Percentiles rank a stretch among this genome's conserved stretches.
These are phyloP conservation scores for Ariopsis seemanni DNA, from an alignment of 2,113 vertebrate species.

Conservation along the genomic window DNA sequence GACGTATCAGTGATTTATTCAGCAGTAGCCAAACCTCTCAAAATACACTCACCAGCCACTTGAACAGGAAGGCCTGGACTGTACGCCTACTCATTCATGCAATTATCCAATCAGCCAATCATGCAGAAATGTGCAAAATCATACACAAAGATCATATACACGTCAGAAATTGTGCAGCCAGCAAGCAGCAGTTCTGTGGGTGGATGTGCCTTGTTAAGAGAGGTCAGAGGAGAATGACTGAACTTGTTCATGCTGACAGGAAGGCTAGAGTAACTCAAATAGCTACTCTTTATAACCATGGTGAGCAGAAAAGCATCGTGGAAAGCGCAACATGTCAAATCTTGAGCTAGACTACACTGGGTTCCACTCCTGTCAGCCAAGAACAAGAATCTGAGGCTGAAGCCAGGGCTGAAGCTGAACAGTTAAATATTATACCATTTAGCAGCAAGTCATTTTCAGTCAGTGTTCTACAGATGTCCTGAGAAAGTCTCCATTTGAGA, in stretches of 20 bases:
- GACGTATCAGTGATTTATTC: constrained; percentile 7
- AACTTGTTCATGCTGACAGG: too few species aligned
- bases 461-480: background rate
- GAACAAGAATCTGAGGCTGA: background rate
- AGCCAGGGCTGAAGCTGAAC: too few species aligned
- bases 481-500: background rate
- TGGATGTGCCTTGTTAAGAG: too few species aligned
- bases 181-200: too few species aligned
- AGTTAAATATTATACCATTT: background rate
- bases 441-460: background rate
- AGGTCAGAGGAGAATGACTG: background rate
- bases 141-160: background rate
- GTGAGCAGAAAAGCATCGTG: background rate
- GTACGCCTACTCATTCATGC: background rate
- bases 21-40: constrained; percentile 2
- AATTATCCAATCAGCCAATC: background rate
- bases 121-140: background rate
- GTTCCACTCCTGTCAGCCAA: background rate
- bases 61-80: background rate
- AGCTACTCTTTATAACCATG: background rate
- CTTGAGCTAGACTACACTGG: background rate
- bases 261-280: background rate
- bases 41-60: constrained; percentile 1
- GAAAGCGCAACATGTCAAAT: background rate
- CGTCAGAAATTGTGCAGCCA: background rate